phyloP scores from a whole-genome alignment of 1,140 invertebrate species.

The Matsumurasca onukii region DNA sequence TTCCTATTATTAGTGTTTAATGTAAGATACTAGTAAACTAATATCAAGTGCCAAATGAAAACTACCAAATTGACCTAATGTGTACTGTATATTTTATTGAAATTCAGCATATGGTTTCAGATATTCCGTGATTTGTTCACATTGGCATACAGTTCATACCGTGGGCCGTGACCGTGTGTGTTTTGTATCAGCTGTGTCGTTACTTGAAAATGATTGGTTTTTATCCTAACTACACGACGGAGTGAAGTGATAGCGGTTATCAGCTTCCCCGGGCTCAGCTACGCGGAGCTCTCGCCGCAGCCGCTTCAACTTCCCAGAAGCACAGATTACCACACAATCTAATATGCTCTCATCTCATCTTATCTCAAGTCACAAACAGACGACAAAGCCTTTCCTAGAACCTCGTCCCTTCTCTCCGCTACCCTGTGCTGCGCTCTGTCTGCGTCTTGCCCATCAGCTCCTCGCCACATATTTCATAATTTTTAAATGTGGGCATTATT shows the following conservation, averaged over 20 bases:
- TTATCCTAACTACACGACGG: too few relatives aligned
- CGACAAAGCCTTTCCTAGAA: neutral
- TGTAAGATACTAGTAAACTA: too few relatives aligned
- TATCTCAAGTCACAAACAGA: neutral
- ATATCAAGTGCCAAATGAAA: too few relatives aligned
- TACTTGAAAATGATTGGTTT: too few relatives aligned
- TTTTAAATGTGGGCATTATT: neutral
- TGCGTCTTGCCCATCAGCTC: neutral
- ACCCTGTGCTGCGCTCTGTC: neutral
- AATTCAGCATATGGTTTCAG: too few relatives aligned
- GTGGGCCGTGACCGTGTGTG: too few relatives aligned
- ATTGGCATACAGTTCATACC: too few relatives aligned
- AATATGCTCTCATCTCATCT: constrained; percentile 1
- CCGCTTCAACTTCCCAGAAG: constrained; percentile 9
- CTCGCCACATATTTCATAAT: neutral
- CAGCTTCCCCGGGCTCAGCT: neutral
- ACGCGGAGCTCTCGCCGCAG: neutral
- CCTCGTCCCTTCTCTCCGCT: neutral
- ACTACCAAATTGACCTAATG: too few relatives aligned
- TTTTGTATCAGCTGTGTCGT: too few relatives aligned
- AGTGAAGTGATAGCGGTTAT: neutral
- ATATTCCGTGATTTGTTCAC: too few relatives aligned
- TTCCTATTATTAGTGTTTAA: too few relatives aligned
- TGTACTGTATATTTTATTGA: too few relatives aligned
- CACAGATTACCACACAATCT: constrained; percentile 4